These are phyloP conservation scores for Gallinago nigripennis DNA, from an alignment of 2,797 vertebrate species.

Conservation along the genomic window DNA sequence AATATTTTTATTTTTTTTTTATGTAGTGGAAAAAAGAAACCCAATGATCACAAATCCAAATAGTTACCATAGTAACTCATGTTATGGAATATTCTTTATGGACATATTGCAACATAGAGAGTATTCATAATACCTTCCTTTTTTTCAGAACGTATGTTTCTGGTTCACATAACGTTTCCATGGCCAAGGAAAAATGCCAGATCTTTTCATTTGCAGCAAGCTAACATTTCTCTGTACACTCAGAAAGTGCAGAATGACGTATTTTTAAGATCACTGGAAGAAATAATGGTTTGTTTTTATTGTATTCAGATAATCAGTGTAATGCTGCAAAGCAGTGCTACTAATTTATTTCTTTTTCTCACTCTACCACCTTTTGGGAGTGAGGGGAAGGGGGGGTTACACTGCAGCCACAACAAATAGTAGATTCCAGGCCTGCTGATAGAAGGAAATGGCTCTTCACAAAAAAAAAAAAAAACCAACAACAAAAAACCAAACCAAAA, in stretches of 20 bases:
- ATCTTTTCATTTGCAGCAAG: not conserved
- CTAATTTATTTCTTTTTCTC: not conserved
- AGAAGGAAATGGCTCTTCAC: not conserved
- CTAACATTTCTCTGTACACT: not conserved
- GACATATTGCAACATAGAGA: not conserved
- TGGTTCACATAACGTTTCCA: not conserved
- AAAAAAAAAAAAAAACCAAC: not conserved
- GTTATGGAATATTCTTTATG: conserved; percentile 20
- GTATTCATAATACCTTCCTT: not conserved
- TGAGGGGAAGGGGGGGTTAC: rapidly evolving
- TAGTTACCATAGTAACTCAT: conserved; percentile 47
- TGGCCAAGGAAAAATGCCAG: conserved; percentile 3
- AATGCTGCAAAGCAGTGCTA: not conserved
- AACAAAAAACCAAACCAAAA: too few relatives aligned
- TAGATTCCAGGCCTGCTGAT: not conserved
- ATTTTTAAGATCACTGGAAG: not conserved
- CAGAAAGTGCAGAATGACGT: not conserved
- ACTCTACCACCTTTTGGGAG: rapidly evolving
- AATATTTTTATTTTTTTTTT: not conserved
- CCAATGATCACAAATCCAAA: not conserved
- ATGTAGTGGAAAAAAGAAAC: not conserved
- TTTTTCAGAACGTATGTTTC: conserved; percentile 2
- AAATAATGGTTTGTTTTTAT: not conserved
- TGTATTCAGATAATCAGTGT: not conserved
- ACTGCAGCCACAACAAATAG: not conserved